Evolutionary conservation across 2,888 invertebrate species (phyloP), one percentile per base, ranked within the genome.

Genomic region (Oscheius sp.): DNA sequence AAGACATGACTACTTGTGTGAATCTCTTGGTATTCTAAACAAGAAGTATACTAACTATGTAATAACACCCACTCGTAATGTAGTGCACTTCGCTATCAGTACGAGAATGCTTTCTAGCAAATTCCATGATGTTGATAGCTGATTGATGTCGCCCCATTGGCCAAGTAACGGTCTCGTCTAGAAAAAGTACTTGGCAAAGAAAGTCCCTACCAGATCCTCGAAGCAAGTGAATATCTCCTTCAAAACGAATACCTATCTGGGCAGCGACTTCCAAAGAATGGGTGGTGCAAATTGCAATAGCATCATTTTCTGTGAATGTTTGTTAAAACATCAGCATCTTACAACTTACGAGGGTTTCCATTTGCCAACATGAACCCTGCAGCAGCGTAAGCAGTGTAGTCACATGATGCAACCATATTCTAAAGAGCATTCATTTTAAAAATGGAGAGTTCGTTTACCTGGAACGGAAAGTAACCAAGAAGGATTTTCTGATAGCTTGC

Each of bases 401-500:
- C 72, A 13, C n/a, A 11, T 1, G 62, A 47, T 13, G 48, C 42
- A 2, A 47, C 42, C 50, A 62, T 47, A 7, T 51, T 53, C 72
- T 72, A 62, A 51, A 72, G 33, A 4, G 42, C 10, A 2, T 33
- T 59, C 32, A 33, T 11, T 13, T 7, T 33, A 59, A 21, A 21
- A 21, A 21, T 21, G 21, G 21, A 21, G 21, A 21, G 21, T 21
- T 21, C 21, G 21, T 21, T 53, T 42, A 73, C 73, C 50, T 73
- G 55, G 33, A 73, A 73, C 21, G 73, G 73, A 57, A 65, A 73
- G 65, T 73, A 73, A 7, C 65, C 73, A 21, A 73, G 33, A 32
- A 66, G 55, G 2, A 66, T 35, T 29, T 42, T 53, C 53, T 42
- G 65, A 73, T 65, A 50, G 13, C 7, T 37, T 7, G 53, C 42